These are phyloP conservation scores for Hemiprocne comata DNA, from an alignment of 2,113 vertebrate genomes.

Conservation along the genomic window DNA sequence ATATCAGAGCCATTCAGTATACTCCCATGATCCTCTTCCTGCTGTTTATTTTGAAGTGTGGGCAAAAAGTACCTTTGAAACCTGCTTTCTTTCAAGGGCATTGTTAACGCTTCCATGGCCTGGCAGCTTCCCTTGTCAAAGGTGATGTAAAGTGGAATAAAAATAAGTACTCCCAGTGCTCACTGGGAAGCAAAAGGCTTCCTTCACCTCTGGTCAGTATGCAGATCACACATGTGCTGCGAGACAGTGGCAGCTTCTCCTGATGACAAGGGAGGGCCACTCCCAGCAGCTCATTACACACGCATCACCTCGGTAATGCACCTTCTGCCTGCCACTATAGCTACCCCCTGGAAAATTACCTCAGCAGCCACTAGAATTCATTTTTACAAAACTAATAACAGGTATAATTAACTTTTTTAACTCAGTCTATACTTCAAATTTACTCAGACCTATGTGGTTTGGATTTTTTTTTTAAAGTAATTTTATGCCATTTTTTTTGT, in stretches of 20 bases:
- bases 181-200: neutral
- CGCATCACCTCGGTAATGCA: conserved; percentile 25
- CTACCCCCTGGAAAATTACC: conserved; percentile 62
- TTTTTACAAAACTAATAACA: conserved; percentile 49
- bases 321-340: conserved; percentile 43
- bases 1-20: neutral
- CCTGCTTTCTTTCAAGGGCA: neutral
- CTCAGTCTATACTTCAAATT: conserved; percentile 42
- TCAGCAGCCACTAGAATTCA: conserved; percentile 50
- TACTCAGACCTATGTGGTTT: neutral
- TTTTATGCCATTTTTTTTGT: neutral
- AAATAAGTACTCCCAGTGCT: neutral
- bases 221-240: neutral
- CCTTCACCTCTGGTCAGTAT: neutral
- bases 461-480: neutral
- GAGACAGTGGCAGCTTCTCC: neutral
- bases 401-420: conserved; percentile 62
- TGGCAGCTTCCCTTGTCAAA: neutral
- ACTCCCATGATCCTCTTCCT: neutral
- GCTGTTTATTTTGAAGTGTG: neutral
- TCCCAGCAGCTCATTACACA: conserved; percentile 18
- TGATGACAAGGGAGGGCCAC: conserved; percentile 6
- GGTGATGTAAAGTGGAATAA: neutral
- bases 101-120: neutral
- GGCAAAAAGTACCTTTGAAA: neutral